Conservation (phyloP, 1,140 invertebrate species). For the Panagrolaimus sp. region DNA sequence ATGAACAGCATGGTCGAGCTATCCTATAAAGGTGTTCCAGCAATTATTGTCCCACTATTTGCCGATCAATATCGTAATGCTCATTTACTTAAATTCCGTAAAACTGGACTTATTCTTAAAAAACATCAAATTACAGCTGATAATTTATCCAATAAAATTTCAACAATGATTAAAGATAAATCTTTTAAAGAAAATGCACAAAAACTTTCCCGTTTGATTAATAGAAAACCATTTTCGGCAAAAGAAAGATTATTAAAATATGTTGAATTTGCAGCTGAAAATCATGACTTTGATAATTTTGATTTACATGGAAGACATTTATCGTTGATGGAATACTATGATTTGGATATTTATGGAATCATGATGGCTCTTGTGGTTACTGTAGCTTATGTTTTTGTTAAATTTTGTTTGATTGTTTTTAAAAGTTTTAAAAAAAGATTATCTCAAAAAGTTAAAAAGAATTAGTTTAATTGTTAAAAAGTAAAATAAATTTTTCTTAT, state of each 20-base stretch:
- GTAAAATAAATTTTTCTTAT: too few species aligned
- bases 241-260: not conserved
- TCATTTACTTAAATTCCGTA: not conserved
- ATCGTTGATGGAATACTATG: not conserved
- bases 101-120: not conserved
- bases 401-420: not conserved
- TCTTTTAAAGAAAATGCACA: not conserved
- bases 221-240: not conserved
- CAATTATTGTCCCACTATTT: not conserved
- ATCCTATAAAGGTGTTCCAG: not conserved
- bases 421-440: too few species aligned
- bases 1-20: not conserved
- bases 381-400: not conserved
- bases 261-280: not conserved
- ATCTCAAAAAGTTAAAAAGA: too few species aligned
- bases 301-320: not conserved
- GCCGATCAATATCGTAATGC: conserved; percentile 4
- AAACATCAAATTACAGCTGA: not conserved
- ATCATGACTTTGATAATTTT: not conserved
- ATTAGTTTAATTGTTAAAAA: too few species aligned
- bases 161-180: not conserved
- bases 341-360: not conserved
- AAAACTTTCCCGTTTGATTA: not conserved
- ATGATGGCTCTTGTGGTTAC: not conserved
- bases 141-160: not conserved